A percentile compares a stretch with the other conserved stretches of the same genome.
Conservation (phyloP, 2,888 invertebrate genomes). For the Cremastobaeus sp. region DNA sequence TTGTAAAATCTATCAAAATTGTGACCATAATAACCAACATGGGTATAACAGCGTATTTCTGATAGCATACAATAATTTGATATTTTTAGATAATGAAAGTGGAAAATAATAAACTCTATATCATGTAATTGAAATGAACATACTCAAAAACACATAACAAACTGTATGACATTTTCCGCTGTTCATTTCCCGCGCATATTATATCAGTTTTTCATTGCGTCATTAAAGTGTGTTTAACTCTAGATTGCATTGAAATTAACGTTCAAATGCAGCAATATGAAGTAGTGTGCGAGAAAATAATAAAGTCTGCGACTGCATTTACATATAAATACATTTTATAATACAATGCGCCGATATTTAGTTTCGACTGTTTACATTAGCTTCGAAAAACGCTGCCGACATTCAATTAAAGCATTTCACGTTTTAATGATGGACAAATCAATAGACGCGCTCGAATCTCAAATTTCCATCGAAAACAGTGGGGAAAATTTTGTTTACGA, state of each 20-base stretch:
- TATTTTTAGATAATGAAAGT: too few relatives aligned
- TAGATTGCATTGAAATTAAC: conserved; percentile 40
- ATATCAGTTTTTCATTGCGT: conserved; percentile 15
- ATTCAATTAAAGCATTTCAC: neutral
- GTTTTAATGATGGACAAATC: conserved; percentile 7
- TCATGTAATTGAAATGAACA: too few relatives aligned
- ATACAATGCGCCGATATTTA: conserved; percentile 12
- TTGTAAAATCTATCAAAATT: too few relatives aligned
- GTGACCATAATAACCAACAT: too few relatives aligned
- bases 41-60: too few relatives aligned
- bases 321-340: conserved; percentile 42
- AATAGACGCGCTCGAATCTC: too few relatives aligned
- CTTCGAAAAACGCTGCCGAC: too few relatives aligned
- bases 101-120: too few relatives aligned
- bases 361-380: neutral
- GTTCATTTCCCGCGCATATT: conserved; percentile 7
- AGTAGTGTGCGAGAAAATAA: conserved; percentile 30
- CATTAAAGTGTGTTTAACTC: conserved; percentile 37
- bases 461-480: neutral
- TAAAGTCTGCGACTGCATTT: too few relatives aligned
- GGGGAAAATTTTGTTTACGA: conserved; percentile 11
- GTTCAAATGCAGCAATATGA: conserved; percentile 29
- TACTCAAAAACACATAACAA: too few relatives aligned
- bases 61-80: too few relatives aligned
- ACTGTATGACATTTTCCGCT: conserved; percentile 14